These are phyloP conservation scores for Cettia cetti DNA, from an alignment of 2,113 vertebrate genomes.

Conservation along the genomic window DNA sequence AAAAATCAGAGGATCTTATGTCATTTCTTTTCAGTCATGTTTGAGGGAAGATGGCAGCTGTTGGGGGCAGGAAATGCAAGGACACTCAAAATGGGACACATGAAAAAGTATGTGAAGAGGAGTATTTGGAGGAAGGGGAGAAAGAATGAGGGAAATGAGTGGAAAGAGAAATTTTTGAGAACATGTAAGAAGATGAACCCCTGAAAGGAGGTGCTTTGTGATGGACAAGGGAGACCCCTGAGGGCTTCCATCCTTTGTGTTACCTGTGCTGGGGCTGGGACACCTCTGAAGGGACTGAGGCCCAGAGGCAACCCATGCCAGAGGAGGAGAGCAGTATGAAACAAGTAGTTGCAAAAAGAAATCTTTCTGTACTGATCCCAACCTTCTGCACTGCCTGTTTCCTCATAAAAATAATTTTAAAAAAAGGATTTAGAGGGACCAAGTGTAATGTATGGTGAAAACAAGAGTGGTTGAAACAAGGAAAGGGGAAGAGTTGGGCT, in stretches of 20 bases:
- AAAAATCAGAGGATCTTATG: background rate
- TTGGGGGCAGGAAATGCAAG: background rate
- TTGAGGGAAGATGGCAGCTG: background rate
- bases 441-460: background rate
- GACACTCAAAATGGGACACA: background rate
- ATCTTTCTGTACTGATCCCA: background rate
- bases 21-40: background rate
- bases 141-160: background rate
- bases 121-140: background rate
- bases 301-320: background rate
- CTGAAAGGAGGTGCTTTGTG: background rate
- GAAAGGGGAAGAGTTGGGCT: background rate
- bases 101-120: background rate
- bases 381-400: background rate
- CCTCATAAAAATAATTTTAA: no score
- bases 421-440: background rate
- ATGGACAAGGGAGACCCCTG: background rate
- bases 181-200: background rate
- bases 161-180: background rate
- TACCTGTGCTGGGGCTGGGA: background rate
- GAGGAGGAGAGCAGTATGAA: background rate
- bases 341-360: background rate
- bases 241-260: background rate
- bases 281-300: background rate
- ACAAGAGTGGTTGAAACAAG: background rate